A percentile compares a stretch with the other conserved stretches of the same genome.
Conservation (phyloP, 2,113 vertebrate genomes). For the Bucco capensis region DNA sequence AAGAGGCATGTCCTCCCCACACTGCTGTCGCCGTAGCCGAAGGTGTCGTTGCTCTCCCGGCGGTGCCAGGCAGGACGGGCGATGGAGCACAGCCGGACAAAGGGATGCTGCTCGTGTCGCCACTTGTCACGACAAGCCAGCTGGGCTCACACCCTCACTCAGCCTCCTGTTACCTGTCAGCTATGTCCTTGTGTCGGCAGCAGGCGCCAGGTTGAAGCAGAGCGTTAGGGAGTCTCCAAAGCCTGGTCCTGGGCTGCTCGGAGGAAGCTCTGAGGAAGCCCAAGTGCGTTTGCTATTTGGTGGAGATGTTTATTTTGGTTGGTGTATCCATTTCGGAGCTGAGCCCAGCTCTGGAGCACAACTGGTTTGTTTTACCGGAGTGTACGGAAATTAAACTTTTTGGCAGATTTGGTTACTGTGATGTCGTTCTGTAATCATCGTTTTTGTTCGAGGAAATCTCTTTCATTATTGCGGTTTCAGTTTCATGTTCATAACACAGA, state of each 20-base stretch:
- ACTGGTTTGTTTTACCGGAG: constrained; percentile 59
- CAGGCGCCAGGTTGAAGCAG: neutral
- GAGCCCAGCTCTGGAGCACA: constrained; percentile 45
- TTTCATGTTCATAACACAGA: constrained; percentile 60
- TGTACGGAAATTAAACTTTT: constrained; percentile 65
- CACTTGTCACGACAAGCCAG: neutral
- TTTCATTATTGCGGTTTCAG: constrained; percentile 73
- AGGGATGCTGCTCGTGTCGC: neutral
- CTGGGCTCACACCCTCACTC: neutral
- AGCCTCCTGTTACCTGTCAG: neutral
- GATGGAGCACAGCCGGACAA: neutral
- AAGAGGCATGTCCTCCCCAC: neutral
- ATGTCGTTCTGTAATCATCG: constrained; percentile 70
- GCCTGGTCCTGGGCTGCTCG: neutral
- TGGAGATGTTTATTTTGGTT: constrained; percentile 61
- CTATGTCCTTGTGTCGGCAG: neutral
- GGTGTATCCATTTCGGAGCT: constrained; percentile 51
- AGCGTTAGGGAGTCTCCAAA: neutral
- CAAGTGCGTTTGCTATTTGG: constrained; percentile 39
- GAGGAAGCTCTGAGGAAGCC: neutral
- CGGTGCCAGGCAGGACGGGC: neutral
- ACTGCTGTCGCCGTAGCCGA: neutral
- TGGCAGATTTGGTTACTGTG: constrained; percentile 70
- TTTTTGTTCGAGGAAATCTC: constrained; percentile 76
- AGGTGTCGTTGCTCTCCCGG: neutral